These are phyloP conservation scores for Nannoperca australis DNA, from an alignment of 2,797 vertebrate genomes.

Conservation along the genomic window DNA sequence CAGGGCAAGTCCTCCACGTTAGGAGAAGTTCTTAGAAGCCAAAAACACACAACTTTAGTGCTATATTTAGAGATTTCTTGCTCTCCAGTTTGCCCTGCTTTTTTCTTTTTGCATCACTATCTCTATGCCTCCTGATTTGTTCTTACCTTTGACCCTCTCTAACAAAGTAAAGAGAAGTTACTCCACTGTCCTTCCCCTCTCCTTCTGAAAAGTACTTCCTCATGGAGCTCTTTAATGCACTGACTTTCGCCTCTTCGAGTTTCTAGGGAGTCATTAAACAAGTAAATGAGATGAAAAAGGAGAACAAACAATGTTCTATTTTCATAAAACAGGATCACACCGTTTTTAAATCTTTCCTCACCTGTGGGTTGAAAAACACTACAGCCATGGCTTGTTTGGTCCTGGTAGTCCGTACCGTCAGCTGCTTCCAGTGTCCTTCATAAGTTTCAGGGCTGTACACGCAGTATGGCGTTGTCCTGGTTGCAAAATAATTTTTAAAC, in stretches of 20 bases:
- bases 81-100: neutral
- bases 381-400: conserved; percentile 92
- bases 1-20: conserved; percentile 91
- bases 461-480: conserved; percentile 90
- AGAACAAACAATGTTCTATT: neutral
- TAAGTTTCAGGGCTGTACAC: conserved; percentile 97
- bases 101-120: neutral
- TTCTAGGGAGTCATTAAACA: conserved; percentile 83
- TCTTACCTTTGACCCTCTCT: conserved; percentile 94
- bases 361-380: conserved; percentile 97
- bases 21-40: conserved; percentile 89
- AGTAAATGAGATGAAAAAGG: neutral
- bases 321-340: neutral
- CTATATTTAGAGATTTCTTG: neutral
- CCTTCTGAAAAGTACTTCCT: conserved; percentile 89
- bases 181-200: conserved; percentile 87
- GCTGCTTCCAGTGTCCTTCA: conserved; percentile 96
- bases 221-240: conserved; percentile 87
- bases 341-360: conserved; percentile 57
- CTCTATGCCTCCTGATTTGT: neutral
- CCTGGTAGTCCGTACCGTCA: conserved; percentile 94
- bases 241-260: conserved; percentile 87
- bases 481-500: conserved; percentile 10
- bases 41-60: conserved; percentile 5
- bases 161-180: conserved; percentile 95